phyloP scores from a whole-genome alignment of 2,113 vertebrate species.

The Callorhinus ursinus region DNA sequence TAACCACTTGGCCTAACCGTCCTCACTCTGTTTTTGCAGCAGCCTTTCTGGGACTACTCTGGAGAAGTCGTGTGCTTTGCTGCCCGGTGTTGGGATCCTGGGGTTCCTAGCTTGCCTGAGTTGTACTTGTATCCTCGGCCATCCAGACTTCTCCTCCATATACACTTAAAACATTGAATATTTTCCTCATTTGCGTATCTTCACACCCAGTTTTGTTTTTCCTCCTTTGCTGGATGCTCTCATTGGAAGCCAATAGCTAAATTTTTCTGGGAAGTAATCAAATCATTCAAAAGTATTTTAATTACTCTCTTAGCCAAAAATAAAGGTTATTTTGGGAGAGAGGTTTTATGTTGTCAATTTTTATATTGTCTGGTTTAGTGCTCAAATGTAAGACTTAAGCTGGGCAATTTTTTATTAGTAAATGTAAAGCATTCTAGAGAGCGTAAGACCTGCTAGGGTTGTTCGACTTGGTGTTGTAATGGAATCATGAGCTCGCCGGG shows the following conservation, averaged over 20 bases:
- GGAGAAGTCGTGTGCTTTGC: not conserved
- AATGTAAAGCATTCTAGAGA: not conserved
- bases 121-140: not conserved
- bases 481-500: not conserved
- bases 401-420: not conserved
- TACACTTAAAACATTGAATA: not conserved
- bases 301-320: slow-evolving; percentile 11
- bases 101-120: not conserved
- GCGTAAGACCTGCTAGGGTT: not conserved
- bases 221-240: not conserved
- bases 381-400: not conserved
- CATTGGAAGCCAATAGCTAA: not conserved
- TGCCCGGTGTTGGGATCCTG: not conserved
- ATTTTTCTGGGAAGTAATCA: slow-evolving; percentile 32
- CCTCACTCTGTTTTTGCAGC: not conserved
- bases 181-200: not conserved
- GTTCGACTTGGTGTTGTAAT: not conserved
- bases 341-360: not conserved
- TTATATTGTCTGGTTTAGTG: not conserved
- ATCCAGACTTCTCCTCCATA: not conserved
- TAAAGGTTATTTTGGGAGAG: slow-evolving; percentile 1
- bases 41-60: not conserved
- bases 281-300: not conserved
- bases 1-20: not conserved
- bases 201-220: not conserved